A percentile compares a stretch with the other conserved stretches of the same genome.
Conservation (phyloP, 1,140 invertebrate genomes). For the Trachymyrmex cornetzi region DNA sequence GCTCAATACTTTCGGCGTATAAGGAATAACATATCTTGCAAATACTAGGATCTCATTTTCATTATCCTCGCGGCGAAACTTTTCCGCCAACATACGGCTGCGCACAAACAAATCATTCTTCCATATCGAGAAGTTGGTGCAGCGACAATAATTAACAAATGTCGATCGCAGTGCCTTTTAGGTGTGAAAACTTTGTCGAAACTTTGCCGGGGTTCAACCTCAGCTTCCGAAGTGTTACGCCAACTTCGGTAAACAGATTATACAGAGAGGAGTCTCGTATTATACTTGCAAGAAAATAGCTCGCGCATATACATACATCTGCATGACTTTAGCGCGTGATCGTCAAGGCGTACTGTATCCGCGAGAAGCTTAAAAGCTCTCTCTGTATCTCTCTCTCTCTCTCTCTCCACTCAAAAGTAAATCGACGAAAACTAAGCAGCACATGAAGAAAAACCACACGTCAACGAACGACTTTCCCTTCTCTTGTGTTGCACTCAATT, state of each 20-base stretch:
- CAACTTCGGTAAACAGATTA: slow-evolving; percentile 65
- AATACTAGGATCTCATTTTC: not conserved
- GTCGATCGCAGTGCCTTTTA: slow-evolving; percentile 70
- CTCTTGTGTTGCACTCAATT: slow-evolving; percentile 21
- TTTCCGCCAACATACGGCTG: not conserved
- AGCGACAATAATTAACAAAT: slow-evolving; percentile 74
- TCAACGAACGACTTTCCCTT: slow-evolving; percentile 41
- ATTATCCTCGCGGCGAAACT: not conserved
- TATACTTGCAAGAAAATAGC: not conserved
- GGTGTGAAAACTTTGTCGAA: slow-evolving; percentile 56
- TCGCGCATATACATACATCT: slow-evolving; percentile 14
- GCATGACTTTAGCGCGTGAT: slow-evolving; percentile 7
- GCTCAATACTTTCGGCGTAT: not conserved
- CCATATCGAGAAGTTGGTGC: slow-evolving; percentile 69
- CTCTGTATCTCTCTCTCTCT: too few species aligned
- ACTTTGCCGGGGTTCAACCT: slow-evolving; percentile 52
- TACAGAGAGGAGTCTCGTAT: not conserved
- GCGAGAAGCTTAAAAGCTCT: slow-evolving; percentile 3
- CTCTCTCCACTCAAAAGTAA: not conserved
- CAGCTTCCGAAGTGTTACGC: slow-evolving; percentile 55
- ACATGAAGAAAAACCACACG: slow-evolving; percentile 21
- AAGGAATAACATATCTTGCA: not conserved
- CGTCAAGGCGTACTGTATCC: slow-evolving; percentile 24
- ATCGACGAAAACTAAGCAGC: not conserved
- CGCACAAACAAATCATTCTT: slow-evolving; percentile 61